phyloP scores from a whole-genome alignment of 2,888 invertebrate genomes.

The Petrophora chlorosata region DNA sequence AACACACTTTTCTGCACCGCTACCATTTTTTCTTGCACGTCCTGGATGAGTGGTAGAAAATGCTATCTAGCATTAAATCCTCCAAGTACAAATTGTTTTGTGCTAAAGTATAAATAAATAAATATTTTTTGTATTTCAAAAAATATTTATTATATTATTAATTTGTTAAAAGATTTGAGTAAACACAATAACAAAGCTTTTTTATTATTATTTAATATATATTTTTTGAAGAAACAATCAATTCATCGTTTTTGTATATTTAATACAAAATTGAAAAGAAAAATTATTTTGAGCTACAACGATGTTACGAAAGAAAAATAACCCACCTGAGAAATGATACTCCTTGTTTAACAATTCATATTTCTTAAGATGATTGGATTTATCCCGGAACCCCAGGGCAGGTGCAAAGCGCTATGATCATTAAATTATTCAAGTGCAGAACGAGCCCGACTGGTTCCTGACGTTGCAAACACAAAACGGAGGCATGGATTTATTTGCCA shows the following conservation, averaged over 20 bases:
- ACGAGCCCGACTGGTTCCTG: conserved; percentile 47
- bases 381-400: conserved; percentile 24
- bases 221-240: not conserved
- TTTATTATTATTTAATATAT: not conserved
- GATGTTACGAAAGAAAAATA: too few species aligned
- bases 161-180: not conserved
- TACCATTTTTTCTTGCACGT: too few species aligned
- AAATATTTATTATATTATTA: not conserved
- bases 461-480: conserved; percentile 54
- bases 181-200: not conserved
- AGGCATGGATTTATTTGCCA: conserved; percentile 60
- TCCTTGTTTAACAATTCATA: conserved; percentile 15
- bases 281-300: too few species aligned
- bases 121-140: too few species aligned
- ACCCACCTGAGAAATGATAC: not conserved
- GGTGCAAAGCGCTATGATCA: conserved; percentile 45
- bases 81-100: too few species aligned
- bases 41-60: too few species aligned
- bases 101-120: too few species aligned
- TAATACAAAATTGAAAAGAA: too few species aligned
- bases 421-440: conserved; percentile 55
- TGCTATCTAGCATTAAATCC: too few species aligned
- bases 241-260: too few species aligned
- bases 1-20: too few species aligned
- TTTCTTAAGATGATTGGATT: conserved; percentile 31